These are phyloP conservation scores for Aurelia aurita DNA, from an alignment of 30 jellyfish, hydroid and myxozoan genomes.

Conservation along the genomic window DNA sequence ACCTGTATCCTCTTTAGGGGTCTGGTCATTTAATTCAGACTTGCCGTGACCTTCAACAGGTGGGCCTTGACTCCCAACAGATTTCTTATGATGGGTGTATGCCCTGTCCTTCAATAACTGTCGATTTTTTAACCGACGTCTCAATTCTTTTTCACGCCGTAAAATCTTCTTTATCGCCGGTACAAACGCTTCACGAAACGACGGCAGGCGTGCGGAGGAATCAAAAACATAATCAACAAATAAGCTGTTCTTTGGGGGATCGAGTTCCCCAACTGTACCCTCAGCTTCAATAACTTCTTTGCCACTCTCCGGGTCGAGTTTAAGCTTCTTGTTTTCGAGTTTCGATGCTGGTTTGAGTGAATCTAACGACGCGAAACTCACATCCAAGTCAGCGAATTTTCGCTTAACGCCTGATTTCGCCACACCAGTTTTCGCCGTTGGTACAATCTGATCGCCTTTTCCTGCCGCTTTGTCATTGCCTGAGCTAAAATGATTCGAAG, in stretches of 20 bases:
- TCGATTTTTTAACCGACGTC: conserved; percentile 9
- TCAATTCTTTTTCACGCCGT: conserved; percentile 29
- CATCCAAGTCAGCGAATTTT: conserved; percentile 40
- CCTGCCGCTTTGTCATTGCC: background rate
- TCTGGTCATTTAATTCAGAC: conserved; percentile 52
- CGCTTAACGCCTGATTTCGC: conserved; percentile 17
- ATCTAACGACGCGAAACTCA: conserved; percentile 19
- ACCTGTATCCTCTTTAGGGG: conserved; percentile 39
- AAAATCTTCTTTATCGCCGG: conserved; percentile 55
- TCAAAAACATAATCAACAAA: conserved; percentile 60
- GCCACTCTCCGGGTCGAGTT: conserved; percentile 40
- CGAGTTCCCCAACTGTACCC: conserved; percentile 1
- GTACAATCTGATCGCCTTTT: conserved; percentile 57
- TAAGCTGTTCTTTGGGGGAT: conserved; percentile 54
- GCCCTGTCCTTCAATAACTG: background rate
- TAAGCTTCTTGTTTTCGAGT: conserved; percentile 18
- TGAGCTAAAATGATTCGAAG: background rate
- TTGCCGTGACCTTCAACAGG: conserved; percentile 58
- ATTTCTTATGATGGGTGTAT: conserved; percentile 4
- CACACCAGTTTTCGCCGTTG: conserved; percentile 4
- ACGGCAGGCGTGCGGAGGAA: conserved; percentile 57
- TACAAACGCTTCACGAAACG: conserved; percentile 72
- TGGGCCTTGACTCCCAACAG: conserved; percentile 9
- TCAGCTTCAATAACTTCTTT: conserved; percentile 35
- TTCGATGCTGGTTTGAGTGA: conserved; percentile 18